Percentiles rank a stretch among this genome's conserved stretches.
phyloP scores from a whole-genome alignment of 2,113 vertebrate genomes.

The Brevimyrus niger region DNA sequence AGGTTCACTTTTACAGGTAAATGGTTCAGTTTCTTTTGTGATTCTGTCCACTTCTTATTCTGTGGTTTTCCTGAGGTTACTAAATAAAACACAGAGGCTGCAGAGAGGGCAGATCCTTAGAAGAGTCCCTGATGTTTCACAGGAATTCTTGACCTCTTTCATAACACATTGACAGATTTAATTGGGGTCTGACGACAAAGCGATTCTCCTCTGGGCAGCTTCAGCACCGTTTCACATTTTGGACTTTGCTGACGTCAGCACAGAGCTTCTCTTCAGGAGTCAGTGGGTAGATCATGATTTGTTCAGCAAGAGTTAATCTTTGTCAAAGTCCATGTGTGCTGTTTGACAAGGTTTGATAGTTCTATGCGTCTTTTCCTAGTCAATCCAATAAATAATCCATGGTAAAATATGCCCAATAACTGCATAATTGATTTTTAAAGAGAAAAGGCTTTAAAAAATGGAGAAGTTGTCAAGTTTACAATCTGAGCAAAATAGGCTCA shows the following conservation, averaged over 20 bases:
- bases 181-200: background rate
- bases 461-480: conserved; percentile 32
- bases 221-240: background rate
- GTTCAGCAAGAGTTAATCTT: background rate
- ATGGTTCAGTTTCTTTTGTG: background rate
- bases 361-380: conserved; percentile 36
- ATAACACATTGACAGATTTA: background rate
- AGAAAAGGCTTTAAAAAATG: conserved; percentile 20
- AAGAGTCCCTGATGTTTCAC: conserved; percentile 4
- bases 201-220: background rate
- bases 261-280: background rate
- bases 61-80: conserved; percentile 30
- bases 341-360: conserved; percentile 27
- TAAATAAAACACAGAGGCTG: conserved; percentile 10
- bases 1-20: background rate
- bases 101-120: background rate
- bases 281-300: background rate
- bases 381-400: conserved; percentile 30
- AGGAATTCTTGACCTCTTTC: background rate
- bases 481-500: background rate
- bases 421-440: conserved; percentile 22
- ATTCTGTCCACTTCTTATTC: background rate
- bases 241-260: background rate
- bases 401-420: conserved; percentile 30
- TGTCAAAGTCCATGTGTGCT: background rate